phyloP scores from a whole-genome alignment of 2,888 invertebrate species.

The Conops quadrifasciatus region DNA sequence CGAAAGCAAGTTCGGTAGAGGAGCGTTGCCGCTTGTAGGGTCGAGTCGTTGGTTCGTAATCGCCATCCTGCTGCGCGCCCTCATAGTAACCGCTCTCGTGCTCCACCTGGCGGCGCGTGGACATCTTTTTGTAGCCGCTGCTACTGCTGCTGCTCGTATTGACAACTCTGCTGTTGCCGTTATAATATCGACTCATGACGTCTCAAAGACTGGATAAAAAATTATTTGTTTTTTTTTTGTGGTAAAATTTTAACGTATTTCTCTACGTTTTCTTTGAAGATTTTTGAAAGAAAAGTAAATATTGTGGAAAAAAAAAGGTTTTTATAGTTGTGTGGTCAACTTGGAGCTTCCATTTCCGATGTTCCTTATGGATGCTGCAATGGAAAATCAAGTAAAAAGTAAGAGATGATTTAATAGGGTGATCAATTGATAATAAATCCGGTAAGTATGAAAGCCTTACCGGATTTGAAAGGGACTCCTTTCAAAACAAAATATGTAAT shows the following conservation, averaged over 20 bases:
- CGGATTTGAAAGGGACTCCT: too few relatives aligned
- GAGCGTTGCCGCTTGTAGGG: constrained; percentile 29
- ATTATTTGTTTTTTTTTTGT: constrained; percentile 16
- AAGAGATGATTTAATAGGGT: too few relatives aligned
- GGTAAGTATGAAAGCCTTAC: too few relatives aligned
- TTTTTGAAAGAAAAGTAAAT: constrained; percentile 23
- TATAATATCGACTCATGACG: constrained; percentile 47
- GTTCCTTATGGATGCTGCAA: constrained; percentile 8
- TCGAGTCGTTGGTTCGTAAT: constrained; percentile 36
- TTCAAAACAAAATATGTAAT: too few relatives aligned
- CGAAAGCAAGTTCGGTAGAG: background rate
- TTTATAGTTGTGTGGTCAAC: constrained; percentile 35
- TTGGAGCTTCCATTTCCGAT: constrained; percentile 33
- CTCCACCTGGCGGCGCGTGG: constrained; percentile 73
- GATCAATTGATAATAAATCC: too few relatives aligned
- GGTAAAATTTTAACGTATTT: constrained; percentile 37
- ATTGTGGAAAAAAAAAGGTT: constrained; percentile 10
- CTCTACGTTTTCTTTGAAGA: constrained; percentile 37
- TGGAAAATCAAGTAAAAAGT: background rate
- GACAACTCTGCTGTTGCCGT: constrained; percentile 31
- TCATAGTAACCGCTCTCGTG: constrained; percentile 88
- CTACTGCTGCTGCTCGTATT: constrained; percentile 24
- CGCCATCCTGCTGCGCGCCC: constrained; percentile 66
- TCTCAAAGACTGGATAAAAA: constrained; percentile 7
- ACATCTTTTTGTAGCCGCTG: constrained; percentile 66